Percentiles rank a stretch among this genome's conserved stretches.
Conservation (phyloP, 1,140 invertebrate species). For the Papilio dardanus region DNA sequence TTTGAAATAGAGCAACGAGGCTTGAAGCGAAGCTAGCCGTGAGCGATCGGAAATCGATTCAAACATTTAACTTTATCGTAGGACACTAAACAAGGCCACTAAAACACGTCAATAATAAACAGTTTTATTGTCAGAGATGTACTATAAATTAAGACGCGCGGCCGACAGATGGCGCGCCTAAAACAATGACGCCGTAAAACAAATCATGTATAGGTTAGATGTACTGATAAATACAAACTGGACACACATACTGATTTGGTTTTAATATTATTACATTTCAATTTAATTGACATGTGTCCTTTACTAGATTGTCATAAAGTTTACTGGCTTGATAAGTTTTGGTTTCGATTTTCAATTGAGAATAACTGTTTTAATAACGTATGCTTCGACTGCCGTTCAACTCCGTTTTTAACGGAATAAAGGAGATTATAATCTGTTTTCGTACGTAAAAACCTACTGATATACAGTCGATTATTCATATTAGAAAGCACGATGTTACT, state of each 20-base stretch:
- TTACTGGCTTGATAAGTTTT: not conserved
- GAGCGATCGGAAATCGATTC: slow-evolving; percentile 37
- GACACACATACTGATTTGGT: not conserved
- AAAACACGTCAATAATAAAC: slow-evolving; percentile 47
- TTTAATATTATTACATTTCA: not conserved
- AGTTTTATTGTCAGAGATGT: slow-evolving; percentile 43
- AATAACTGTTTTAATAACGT: too few species aligned
- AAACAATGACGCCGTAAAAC: slow-evolving; percentile 54
- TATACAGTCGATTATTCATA: too few species aligned
- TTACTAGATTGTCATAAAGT: not conserved
- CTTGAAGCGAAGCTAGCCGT: not conserved
- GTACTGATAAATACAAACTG: slow-evolving; percentile 1
- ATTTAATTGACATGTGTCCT: not conserved
- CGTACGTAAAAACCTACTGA: too few species aligned
- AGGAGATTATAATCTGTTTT: too few species aligned
- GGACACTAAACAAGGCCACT: slow-evolving; percentile 42
- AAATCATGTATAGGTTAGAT: slow-evolving; percentile 47
- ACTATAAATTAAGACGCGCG: slow-evolving; percentile 47
- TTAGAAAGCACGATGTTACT: too few species aligned
- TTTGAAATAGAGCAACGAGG: not conserved
- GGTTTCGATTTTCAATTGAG: not conserved
- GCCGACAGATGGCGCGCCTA: slow-evolving; percentile 36
- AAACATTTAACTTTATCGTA: slow-evolving; percentile 40
- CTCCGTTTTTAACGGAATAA: too few species aligned
- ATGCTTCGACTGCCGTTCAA: too few species aligned